Conservation (phyloP, 2,888 invertebrate genomes). For the Acleris sparsana region DNA sequence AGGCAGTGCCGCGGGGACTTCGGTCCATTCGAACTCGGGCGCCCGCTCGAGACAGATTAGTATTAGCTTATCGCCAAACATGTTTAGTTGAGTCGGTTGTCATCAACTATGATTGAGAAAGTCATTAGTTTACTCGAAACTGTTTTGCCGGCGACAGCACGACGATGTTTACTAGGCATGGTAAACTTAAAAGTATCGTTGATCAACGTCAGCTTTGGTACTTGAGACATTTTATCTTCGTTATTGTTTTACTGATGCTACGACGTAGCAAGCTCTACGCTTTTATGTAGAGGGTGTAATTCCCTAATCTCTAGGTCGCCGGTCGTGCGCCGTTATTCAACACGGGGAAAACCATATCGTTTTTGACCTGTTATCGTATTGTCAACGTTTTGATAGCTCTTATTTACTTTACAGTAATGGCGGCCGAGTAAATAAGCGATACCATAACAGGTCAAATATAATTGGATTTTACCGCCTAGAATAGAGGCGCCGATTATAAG, state of each 20-base stretch:
- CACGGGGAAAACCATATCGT: background rate
- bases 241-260: slow-evolving; percentile 28
- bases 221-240: slow-evolving; percentile 26
- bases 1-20: slow-evolving; percentile 39
- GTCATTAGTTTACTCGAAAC: slow-evolving; percentile 37
- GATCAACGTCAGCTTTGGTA: slow-evolving; percentile 32
- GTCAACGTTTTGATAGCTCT: too few species aligned
- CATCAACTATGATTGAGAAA: slow-evolving; percentile 35
- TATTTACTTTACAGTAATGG: too few species aligned
- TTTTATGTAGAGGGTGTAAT: background rate
- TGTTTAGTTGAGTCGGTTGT: slow-evolving; percentile 29
- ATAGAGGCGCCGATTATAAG: too few species aligned
- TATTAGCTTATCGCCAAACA: slow-evolving; percentile 51
- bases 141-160: slow-evolving; percentile 20
- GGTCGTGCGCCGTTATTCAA: background rate
- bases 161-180: slow-evolving; percentile 18
- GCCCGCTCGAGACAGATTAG: slow-evolving; percentile 54
- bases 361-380: too few species aligned
- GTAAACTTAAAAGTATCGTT: slow-evolving; percentile 32
- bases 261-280: slow-evolving; percentile 20
- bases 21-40: slow-evolving; percentile 55
- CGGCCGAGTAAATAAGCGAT: too few species aligned
- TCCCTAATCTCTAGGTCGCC: background rate
- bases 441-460: too few species aligned
- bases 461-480: too few species aligned